Evolutionary conservation across 2,888 invertebrate species (phyloP).

Genomic region (Trileptium ribeirensis): DNA sequence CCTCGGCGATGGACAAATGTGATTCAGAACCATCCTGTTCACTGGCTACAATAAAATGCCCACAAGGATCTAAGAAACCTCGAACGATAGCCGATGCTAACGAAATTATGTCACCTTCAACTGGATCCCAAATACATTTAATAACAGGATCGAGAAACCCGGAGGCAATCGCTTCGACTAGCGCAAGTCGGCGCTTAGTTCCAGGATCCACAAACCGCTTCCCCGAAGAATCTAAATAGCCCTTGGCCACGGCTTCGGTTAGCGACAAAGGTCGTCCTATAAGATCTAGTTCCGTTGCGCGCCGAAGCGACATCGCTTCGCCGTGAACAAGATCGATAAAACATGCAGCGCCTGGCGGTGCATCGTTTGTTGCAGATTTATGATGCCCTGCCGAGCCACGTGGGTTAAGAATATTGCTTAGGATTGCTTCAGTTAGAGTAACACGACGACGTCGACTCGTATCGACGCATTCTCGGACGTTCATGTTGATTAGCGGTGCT

Average conservation of each 20-base stretch:
- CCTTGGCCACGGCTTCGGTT: conserved; percentile 71
- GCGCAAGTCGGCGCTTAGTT: conserved; percentile 64
- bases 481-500: conserved; percentile 66
- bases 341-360: conserved; percentile 58
- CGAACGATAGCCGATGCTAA: conserved; percentile 74
- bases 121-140: conserved; percentile 75
- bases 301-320: conserved; percentile 66
- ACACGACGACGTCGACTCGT: conserved; percentile 70
- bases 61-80: conserved; percentile 69
- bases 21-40: neutral
- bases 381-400: conserved; percentile 25
- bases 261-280: conserved; percentile 85
- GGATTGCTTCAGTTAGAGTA: conserved; percentile 72
- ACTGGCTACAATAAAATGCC: conserved; percentile 63
- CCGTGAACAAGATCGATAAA: conserved; percentile 68
- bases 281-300: conserved; percentile 71
- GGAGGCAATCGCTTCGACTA: conserved; percentile 74
- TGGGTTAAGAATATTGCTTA: conserved; percentile 68
- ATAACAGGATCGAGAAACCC: conserved; percentile 77
- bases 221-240: conserved; percentile 68
- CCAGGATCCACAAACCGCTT: conserved; percentile 72
- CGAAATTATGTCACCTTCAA: conserved; percentile 70
- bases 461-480: conserved; percentile 74
- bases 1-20: neutral
- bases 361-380: neutral